Evolutionary conservation across 1,140 invertebrate species (phyloP).

Genomic region (Lordiphosa collinella): DNA sequence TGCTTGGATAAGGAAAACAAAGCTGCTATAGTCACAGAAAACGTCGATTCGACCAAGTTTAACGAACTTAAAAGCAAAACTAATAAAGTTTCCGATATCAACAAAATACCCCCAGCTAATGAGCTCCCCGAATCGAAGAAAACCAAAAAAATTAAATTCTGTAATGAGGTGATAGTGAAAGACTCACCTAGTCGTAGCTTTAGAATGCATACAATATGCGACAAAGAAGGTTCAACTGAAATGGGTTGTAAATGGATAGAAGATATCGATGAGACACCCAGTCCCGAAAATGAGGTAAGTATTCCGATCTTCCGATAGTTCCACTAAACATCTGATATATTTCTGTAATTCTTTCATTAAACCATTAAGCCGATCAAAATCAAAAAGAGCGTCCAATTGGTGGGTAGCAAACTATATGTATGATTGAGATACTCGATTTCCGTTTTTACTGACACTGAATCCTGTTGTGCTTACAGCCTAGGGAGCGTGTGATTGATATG

Average conservation of each 20-base stretch:
- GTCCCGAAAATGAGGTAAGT: conserved; percentile 37
- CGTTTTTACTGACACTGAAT: not conserved
- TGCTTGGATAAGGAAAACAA: conserved; percentile 39
- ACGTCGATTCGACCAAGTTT: conserved; percentile 22
- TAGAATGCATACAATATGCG: conserved; percentile 26
- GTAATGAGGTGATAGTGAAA: conserved; percentile 32
- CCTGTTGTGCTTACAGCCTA: conserved; percentile 83
- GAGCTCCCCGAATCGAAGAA: conserved; percentile 15
- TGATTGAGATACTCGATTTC: not conserved
- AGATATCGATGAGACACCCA: conserved; percentile 35
- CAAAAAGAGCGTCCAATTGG: conserved; percentile 63
- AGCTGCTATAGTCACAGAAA: conserved; percentile 26
- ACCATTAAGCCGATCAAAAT: conserved; percentile 41
- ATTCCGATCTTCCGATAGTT: conserved; percentile 8
- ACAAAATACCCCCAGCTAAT: conserved; percentile 15
- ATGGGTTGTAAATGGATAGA: conserved; percentile 42
- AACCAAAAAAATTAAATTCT: conserved; percentile 34
- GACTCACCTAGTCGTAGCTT: conserved; percentile 24
- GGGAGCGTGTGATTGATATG: conserved; percentile 95
- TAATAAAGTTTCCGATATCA: conserved; percentile 61
- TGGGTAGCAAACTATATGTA: conserved; percentile 34
- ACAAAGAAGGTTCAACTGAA: conserved; percentile 23
- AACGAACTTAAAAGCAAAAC: conserved; percentile 47
- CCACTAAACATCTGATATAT: conserved; percentile 2
- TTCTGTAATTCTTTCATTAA: no score